These are phyloP conservation scores for Pachycephus smyrnensis DNA, from an alignment of 2,888 invertebrate species.

Conservation along the genomic window DNA sequence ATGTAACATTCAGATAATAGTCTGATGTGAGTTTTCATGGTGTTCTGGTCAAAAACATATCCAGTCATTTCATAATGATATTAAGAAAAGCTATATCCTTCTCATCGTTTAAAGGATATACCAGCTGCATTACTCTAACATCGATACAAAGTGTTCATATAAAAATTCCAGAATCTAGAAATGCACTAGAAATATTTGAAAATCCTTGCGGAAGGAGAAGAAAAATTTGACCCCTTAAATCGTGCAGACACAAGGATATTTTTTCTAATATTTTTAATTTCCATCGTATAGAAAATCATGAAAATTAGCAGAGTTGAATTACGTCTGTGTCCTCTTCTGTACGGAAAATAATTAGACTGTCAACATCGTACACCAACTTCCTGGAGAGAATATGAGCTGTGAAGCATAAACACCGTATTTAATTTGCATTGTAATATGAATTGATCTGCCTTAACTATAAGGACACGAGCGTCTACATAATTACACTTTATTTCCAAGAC, in stretches of 20 bases:
- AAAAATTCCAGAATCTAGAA: background rate
- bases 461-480: background rate
- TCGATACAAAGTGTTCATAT: background rate
- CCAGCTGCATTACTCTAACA: background rate
- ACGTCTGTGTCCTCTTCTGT: background rate
- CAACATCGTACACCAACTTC: background rate
- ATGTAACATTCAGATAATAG: conserved; percentile 38
- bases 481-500: background rate
- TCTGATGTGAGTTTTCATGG: background rate
- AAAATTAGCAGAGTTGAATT: background rate
- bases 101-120: background rate
- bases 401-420: background rate
- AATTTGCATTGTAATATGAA: background rate
- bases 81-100: background rate
- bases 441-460: background rate
- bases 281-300: background rate
- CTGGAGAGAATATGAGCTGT: background rate
- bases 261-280: background rate
- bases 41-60: background rate
- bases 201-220: background rate
- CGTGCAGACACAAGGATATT: too few species aligned
- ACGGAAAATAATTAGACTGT: background rate
- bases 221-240: background rate
- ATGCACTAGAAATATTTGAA: background rate
- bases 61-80: background rate